Conservation (phyloP, 2,113 vertebrate genomes). For the Tragelaphus scriptus region DNA sequence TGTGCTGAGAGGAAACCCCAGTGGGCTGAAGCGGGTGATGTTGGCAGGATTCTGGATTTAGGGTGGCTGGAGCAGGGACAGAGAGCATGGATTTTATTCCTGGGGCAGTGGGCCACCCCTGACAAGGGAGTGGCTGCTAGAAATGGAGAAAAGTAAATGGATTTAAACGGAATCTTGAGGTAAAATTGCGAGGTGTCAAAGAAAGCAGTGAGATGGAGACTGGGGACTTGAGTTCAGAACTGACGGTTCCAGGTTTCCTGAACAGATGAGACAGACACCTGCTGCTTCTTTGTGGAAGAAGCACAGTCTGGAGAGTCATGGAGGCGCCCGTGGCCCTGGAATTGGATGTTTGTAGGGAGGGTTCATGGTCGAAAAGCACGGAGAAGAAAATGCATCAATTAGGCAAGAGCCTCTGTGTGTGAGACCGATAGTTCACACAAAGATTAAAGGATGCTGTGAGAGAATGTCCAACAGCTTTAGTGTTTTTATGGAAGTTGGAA, state of each 20-base stretch:
- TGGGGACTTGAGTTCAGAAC: too few relatives aligned
- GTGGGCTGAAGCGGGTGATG: too few relatives aligned
- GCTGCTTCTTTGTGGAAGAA: background rate
- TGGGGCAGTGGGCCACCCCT: too few relatives aligned
- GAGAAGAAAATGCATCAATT: background rate
- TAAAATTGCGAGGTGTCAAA: too few relatives aligned
- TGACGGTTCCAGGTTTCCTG: background rate
- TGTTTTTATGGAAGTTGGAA: background rate
- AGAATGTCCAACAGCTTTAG: background rate
- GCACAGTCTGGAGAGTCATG: background rate
- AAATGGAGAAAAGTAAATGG: too few relatives aligned
- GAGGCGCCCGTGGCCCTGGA: background rate
- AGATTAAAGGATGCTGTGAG: background rate
- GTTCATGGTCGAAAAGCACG: background rate
- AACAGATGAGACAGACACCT: background rate
- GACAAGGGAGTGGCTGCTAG: too few relatives aligned
- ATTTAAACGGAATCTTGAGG: too few relatives aligned
- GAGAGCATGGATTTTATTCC: too few relatives aligned
- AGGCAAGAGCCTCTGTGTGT: background rate
- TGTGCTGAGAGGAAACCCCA: too few relatives aligned
- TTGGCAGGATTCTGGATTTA: too few relatives aligned
- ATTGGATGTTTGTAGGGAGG: background rate
- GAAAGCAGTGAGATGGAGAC: too few relatives aligned
- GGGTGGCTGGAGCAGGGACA: too few relatives aligned
- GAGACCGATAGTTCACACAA: background rate